phyloP scores from a whole-genome alignment of 1,140 invertebrate species.

The Camponotus pennsylvanicus region DNA sequence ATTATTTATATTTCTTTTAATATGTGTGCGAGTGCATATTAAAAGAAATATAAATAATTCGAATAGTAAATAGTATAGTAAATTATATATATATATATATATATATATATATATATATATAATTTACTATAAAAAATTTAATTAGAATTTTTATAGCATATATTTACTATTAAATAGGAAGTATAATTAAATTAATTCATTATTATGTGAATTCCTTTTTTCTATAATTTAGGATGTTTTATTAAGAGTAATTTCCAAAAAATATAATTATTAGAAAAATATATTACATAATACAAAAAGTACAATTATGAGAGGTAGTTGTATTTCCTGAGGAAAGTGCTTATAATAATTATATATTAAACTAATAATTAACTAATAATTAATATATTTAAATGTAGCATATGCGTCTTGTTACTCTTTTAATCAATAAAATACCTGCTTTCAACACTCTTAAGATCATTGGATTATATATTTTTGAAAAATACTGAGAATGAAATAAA shows the following conservation, averaged over 20 bases:
- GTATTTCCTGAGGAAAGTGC: background rate
- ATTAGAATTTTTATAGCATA: too few species aligned
- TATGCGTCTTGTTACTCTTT: background rate
- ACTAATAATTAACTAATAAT: slow-evolving; percentile 12
- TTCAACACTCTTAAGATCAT: background rate
- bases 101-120: too few species aligned
- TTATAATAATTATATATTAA: slow-evolving; percentile 33
- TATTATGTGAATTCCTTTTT: too few species aligned
- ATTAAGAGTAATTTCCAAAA: background rate
- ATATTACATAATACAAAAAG: background rate
- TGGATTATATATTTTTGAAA: background rate
- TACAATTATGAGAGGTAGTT: slow-evolving; percentile 38
- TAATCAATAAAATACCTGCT: background rate
- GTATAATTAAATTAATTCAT: too few species aligned
- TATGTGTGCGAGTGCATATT: too few species aligned
- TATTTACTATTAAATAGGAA: too few species aligned
- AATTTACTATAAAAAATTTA: too few species aligned
- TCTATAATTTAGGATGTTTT: background rate
- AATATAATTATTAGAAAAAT: slow-evolving; percentile 29
- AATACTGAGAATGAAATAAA: slow-evolving; percentile 15
- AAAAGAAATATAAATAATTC: too few species aligned
- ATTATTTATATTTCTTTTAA: background rate
- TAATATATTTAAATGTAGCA: slow-evolving; percentile 2
- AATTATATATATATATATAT: too few species aligned
- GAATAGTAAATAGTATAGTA: too few species aligned